Conservation (phyloP, 2,113 vertebrate genomes). For the Rhea americana region DNA sequence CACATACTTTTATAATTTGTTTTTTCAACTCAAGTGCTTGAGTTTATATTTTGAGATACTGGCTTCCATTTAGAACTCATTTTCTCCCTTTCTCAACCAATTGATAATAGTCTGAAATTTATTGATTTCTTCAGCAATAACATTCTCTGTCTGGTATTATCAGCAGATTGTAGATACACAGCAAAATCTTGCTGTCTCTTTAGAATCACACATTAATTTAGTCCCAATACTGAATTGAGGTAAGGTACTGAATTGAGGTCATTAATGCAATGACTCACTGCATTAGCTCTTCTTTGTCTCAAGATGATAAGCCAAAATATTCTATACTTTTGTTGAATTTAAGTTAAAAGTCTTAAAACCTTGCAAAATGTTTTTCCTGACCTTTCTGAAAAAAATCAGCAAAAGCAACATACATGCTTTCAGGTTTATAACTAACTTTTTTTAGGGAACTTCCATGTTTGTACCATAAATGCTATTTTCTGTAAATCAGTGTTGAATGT, state of each 20-base stretch:
- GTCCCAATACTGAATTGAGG: not conserved
- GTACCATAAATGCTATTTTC: not conserved
- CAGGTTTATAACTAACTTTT: not conserved
- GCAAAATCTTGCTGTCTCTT: not conserved
- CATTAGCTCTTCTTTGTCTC: not conserved
- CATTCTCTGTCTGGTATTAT: not conserved
- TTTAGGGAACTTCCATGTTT: not conserved
- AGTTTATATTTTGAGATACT: not conserved
- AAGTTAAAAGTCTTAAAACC: not conserved
- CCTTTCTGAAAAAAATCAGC: not conserved
- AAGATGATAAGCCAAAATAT: not conserved
- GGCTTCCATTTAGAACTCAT: not conserved
- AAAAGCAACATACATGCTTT: not conserved
- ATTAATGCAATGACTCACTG: not conserved
- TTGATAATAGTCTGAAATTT: constrained; percentile 19
- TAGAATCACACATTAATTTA: not conserved
- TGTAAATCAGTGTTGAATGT: not conserved
- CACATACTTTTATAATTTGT: constrained; percentile 2
- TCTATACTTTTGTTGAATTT: not conserved
- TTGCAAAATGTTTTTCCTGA: not conserved
- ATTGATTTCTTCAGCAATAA: constrained; percentile 16
- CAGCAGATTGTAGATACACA: constrained; percentile 25
- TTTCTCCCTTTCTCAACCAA: constrained; percentile 23
- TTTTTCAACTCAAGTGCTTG: not conserved
- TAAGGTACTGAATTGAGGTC: not conserved